Evolutionary conservation across 1,140 invertebrate genomes (phyloP).

Genomic region (Sitobion miscanthi): DNA sequence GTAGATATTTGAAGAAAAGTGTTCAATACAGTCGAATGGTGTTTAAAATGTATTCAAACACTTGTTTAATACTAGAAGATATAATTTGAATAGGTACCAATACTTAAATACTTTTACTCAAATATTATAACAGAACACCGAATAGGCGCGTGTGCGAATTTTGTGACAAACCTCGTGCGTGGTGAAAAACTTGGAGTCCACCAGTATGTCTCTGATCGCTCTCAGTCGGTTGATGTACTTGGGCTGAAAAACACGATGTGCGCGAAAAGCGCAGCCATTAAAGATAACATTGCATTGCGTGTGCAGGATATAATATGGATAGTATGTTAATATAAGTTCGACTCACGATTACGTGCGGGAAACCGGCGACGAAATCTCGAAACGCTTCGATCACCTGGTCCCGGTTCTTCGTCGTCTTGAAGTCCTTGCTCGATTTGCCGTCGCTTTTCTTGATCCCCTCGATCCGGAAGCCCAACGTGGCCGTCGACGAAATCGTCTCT

Average conservation of each 20-base stretch:
- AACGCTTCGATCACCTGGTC: slow-evolving; percentile 83
- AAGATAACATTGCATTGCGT: neutral
- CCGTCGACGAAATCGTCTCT: slow-evolving; percentile 95
- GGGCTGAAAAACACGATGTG: slow-evolving; percentile 67
- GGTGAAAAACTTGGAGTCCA: slow-evolving; percentile 85
- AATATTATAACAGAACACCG: neutral
- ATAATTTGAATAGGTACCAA: neutral
- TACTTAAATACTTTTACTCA: neutral
- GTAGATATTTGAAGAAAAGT: neutral
- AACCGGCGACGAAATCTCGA: slow-evolving; percentile 80
- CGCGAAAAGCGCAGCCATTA: neutral
- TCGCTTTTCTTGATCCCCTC: slow-evolving; percentile 92
- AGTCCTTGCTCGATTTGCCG: slow-evolving; percentile 90
- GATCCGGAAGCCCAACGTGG: slow-evolving; percentile 92
- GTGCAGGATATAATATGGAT: neutral
- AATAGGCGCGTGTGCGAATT: neutral
- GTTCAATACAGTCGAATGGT: neutral
- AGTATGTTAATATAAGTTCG: neutral
- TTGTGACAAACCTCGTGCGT: slow-evolving; percentile 75
- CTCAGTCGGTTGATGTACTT: slow-evolving; percentile 85
- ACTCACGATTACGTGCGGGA: slow-evolving; percentile 79
- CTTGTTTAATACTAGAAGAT: neutral
- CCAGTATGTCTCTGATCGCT: slow-evolving; percentile 80
- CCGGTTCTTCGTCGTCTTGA: slow-evolving; percentile 90
- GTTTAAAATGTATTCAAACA: neutral